phyloP scores from a whole-genome alignment of 1,140 invertebrate species.

The Lasioglossum baleicum region DNA sequence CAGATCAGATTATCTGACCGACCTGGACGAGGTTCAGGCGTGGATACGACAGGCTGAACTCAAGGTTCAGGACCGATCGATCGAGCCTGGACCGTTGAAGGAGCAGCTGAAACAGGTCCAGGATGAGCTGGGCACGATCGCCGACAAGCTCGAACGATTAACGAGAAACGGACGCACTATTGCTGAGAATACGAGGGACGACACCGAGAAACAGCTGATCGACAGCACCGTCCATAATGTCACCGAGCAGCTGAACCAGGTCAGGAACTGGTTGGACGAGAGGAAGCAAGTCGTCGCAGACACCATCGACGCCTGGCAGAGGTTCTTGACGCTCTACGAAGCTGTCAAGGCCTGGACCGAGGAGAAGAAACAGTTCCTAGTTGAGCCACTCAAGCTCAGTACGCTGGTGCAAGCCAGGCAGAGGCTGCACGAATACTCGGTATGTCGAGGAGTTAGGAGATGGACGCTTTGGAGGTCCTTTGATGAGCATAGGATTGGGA shows the following conservation, averaged over 20 bases:
- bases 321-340: constrained; percentile 91
- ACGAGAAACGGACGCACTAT: constrained; percentile 89
- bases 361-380: constrained; percentile 89
- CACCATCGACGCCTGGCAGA: constrained; percentile 91
- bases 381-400: constrained; percentile 87
- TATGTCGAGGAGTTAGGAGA: constrained; percentile 77
- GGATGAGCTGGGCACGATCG: constrained; percentile 85
- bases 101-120: constrained; percentile 89
- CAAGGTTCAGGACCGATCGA: constrained; percentile 88
- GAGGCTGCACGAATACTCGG: constrained; percentile 92
- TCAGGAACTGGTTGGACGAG: constrained; percentile 89
- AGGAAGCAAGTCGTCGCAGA: constrained; percentile 91
- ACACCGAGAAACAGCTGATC: constrained; percentile 88
- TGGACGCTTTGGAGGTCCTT: too few species aligned
- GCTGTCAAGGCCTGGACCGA: constrained; percentile 90
- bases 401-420: constrained; percentile 90
- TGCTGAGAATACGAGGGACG: constrained; percentile 88
- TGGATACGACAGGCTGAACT: constrained; percentile 92
- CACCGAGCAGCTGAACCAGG: constrained; percentile 88
- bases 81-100: constrained; percentile 88
- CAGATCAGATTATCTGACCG: constrained; percentile 88
- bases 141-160: constrained; percentile 89
- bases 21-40: constrained; percentile 89
- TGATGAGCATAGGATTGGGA: too few species aligned
- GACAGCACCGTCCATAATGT: constrained; percentile 87